Evolutionary conservation across 2,113 vertebrate genomes (phyloP), one percentile per base, ranked within the genome.

Genomic region (Epinephelus cyanopodus): DNA sequence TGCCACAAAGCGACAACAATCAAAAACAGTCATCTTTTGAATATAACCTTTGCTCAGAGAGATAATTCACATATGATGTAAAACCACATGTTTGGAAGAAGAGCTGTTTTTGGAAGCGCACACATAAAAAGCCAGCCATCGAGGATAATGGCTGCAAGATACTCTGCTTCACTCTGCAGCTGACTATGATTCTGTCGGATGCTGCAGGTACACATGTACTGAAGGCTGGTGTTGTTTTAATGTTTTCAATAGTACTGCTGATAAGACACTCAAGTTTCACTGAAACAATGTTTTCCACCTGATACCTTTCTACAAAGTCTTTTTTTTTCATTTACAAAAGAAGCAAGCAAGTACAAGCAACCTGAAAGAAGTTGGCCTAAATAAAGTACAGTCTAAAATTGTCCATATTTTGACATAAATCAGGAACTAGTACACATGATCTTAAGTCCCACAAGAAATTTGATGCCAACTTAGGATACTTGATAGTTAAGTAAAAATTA

Each of bases 81-180:
- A 29, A 83, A 63, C 57, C 63, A 76, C 72, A 48, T 19, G 57
- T 69, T 58, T 69, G 42, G 69, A 78, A 69, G 69, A 70, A 25
- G 57, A 71, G 54, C 7, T 27, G 14, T 45, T 12, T 21, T 23
- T 23, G 50, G 61, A 57, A 56, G 78, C 53, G 0, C 17, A 53
- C 21, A 47, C 17, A 53, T 3, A 37, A 9, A 53, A 47, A 58
- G 57, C 12, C 12, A 45, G 6, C 1, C 15, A 21, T 2, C 19
- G 19, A 58, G 10, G 25, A 65, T 21, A 63, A 64, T 14, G 58
- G 67, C 45, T 64, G 48, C 10, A 1, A 29, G 42, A 58, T 3
- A 23, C 19, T 54, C 48, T 3, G 54, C 50, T n/a, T 29, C 5
- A 23, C 64, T 69, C 25, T 50, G 57, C 57, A 39, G 64, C 25